Evolutionary conservation across 1,140 invertebrate species (phyloP), one percentile per base, ranked within the genome.

Genomic region (Chionoecetes opilio): DNA sequence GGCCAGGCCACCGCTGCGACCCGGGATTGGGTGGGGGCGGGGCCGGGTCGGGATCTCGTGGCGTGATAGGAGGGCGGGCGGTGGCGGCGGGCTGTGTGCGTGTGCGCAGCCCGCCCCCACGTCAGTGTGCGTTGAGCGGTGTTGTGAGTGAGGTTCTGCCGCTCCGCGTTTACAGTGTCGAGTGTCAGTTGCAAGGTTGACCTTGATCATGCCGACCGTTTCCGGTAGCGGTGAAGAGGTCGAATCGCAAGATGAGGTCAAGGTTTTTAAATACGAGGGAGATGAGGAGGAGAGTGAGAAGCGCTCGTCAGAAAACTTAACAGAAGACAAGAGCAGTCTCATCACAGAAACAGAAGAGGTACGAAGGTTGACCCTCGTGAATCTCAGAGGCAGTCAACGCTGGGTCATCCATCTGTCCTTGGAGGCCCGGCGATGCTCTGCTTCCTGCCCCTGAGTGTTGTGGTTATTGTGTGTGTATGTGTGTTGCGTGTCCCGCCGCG

Each of bases 261-360:
- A 96, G 91, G 96, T 96, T 86, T 96, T 96, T 95, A 96, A 96
- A 94, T 96, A 96, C 91, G 96, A 96, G 93, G 96, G 96, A 82
- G 96, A 96, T 84, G 96, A 96, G 93, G 96, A 96, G 91, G 96
- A 96, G 91, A 95, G 93, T 94, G 96, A 96, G 94, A 96, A 96
- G 90, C 95, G 96, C 82, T 96, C 96, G 75, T 96, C 96, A 38
- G 96, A 96, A 91, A 96, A 96, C 93, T 87, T 96, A 92, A 96
- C 94, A 41, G 96, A 96, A 94, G 96, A 96, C 94, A 96, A 96
- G 89, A 96, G 96, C 96, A 96, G 96, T 95, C 94, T 96, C 88
- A 96, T 96, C 94, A 96, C 96, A 86, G 96, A 96, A 95, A 96
- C 96, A 82, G 96, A 96, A 96, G 95, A 96, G 95, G 96, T 96